phyloP scores from a whole-genome alignment of 1,140 invertebrate species.

The Nymphalis io region DNA sequence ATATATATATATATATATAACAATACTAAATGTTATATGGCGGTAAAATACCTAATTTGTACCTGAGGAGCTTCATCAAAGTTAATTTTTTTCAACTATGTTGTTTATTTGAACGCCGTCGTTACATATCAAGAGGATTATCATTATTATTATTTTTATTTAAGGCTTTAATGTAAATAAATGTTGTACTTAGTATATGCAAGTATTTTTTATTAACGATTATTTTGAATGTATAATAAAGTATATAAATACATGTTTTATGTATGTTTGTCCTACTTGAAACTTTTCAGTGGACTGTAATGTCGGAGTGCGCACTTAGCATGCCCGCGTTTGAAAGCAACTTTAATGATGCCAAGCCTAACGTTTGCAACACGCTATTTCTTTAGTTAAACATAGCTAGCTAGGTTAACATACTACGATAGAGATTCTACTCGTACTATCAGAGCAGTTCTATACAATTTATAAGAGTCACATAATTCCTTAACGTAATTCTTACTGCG shows the following conservation, averaged over 20 bases:
- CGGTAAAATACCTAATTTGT: too few relatives aligned
- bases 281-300: not conserved
- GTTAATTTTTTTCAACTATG: too few relatives aligned
- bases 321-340: conserved; percentile 9
- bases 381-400: not conserved
- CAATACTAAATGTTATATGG: too few relatives aligned
- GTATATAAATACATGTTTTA: not conserved
- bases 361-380: conserved; percentile 4
- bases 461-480: not conserved
- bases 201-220: too few relatives aligned
- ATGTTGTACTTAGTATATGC: too few relatives aligned
- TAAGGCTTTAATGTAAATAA: too few relatives aligned
- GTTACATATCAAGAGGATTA: too few relatives aligned
- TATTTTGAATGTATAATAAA: too few relatives aligned
- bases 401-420: not conserved
- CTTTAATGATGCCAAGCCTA: conserved; percentile 15
- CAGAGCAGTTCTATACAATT: not conserved
- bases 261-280: conserved; percentile 1
- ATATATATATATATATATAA: too few relatives aligned
- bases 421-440: not conserved
- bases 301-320: conserved; percentile 3
- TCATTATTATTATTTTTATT: too few relatives aligned
- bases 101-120: too few relatives aligned
- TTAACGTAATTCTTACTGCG: not conserved
- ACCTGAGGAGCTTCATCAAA: too few relatives aligned